These are phyloP conservation scores for Scelioninae gen. 1 DNA, from an alignment of 2,888 invertebrate species.

Conservation along the genomic window DNA sequence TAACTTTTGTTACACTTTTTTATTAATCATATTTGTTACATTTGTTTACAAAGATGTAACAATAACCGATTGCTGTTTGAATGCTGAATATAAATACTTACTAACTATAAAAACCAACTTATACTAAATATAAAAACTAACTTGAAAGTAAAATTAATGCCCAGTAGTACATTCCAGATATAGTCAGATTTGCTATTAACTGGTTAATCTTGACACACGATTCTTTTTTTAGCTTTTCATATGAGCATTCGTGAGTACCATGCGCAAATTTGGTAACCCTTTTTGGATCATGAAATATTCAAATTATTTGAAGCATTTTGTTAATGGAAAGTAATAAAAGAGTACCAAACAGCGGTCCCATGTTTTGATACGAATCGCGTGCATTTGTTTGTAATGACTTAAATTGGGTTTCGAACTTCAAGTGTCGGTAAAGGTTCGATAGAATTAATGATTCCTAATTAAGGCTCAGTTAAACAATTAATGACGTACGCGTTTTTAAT, in stretches of 20 bases:
- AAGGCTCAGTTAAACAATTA: slow-evolving; percentile 81
- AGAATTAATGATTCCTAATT: slow-evolving; percentile 83
- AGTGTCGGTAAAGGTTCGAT: slow-evolving; percentile 53
- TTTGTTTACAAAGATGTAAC: too few relatives aligned
- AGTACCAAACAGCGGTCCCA: background rate
- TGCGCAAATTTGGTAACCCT: background rate
- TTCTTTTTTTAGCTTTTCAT: slow-evolving; percentile 21
- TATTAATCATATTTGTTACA: too few relatives aligned
- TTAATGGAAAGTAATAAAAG: slow-evolving; percentile 39
- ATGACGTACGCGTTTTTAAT: slow-evolving; percentile 82
- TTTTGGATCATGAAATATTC: slow-evolving; percentile 31
- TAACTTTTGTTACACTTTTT: too few relatives aligned
- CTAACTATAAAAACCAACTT: too few relatives aligned
- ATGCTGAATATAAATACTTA: too few relatives aligned
- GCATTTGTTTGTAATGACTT: slow-evolving; percentile 58
- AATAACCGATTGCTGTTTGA: too few relatives aligned
- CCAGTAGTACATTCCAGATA: slow-evolving; percentile 52
- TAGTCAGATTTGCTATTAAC: slow-evolving; percentile 46
- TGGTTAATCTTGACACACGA: slow-evolving; percentile 35
- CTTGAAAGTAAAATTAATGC: slow-evolving; percentile 51
- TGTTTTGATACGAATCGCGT: slow-evolving; percentile 52
- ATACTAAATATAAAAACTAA: too few relatives aligned
- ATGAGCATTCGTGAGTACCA: background rate
- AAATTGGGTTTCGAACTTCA: slow-evolving; percentile 48
- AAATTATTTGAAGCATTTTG: slow-evolving; percentile 39